Base-by-base conservation (phyloP, 2,888 invertebrate genomes). In the Sepioteuthis lessoniana region DNA sequence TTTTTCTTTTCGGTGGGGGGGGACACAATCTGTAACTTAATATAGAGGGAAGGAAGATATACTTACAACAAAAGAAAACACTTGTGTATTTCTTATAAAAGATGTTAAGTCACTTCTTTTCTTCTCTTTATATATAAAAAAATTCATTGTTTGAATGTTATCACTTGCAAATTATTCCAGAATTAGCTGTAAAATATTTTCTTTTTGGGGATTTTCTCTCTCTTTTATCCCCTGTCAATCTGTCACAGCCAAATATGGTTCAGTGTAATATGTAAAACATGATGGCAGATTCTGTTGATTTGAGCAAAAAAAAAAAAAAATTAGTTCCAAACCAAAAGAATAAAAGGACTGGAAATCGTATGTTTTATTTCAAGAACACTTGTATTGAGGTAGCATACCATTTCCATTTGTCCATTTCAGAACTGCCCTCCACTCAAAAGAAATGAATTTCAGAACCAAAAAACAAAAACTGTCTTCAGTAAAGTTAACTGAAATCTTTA, bases 381-480 rank as follows among this genome's bases (percentile, higher is more conserved):
- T 76, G 76, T 76, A 25, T 76, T 76, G n/a, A 76, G 76, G 19
- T 76, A 76, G 10, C 16, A 35, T 76, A 76, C 35, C 35, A 35
- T 76, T 76, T 76, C 76, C n/a, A n/a, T 16, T n/a, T 13, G 76
- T 76, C n/a, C n/a, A 35, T 76, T 76, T 76, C 76, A 76, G 76
- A 76, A 76, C 76, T 76, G 76, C 76, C 76, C n/a, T 76, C 76
- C 76, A n/a, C 10, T 35, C n/a, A 7, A 25, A 76, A 76, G 16
- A n/a, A 76, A n/a, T 76, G n/a, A 76, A 76, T n/a, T 76, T 76
- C n/a, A 76, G n/a, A 76, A 76, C 31, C n/a, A 76, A 76, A n/a
- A 35, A n/a, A 35, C n/a, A 35, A 76, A 35, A n/a, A n/a, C 13
- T n/a, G 1, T 76, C 35, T 76, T n/a, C 55, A 55, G 5, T 76